Conservation (phyloP, 2,888 invertebrate genomes). For the Crossocerus cetratus region DNA sequence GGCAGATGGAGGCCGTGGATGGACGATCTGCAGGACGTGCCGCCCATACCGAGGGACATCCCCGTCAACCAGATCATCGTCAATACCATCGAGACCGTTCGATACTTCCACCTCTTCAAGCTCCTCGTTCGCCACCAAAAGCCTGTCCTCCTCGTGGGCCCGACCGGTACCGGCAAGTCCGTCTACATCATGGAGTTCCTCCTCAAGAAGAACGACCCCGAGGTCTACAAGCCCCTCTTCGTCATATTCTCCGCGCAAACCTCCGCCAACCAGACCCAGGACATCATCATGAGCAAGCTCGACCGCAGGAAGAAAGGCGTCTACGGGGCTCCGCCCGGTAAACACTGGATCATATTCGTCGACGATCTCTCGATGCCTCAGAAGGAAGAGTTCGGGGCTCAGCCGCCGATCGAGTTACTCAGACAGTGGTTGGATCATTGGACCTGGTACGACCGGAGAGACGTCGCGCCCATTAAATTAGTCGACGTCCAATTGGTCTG, state of each 20-base stretch:
- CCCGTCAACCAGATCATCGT: conserved; percentile 97
- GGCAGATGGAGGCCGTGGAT: conserved; percentile 96
- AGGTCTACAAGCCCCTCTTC: conserved; percentile 88
- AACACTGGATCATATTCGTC: conserved; percentile 92
- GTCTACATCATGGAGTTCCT: conserved; percentile 92
- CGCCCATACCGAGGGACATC: conserved; percentile 90
- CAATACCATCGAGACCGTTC: conserved; percentile 92
- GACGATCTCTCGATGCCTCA: conserved; percentile 97
- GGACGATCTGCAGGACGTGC: conserved; percentile 86
- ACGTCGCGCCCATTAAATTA: conserved; percentile 86
- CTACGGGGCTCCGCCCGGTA: conserved; percentile 76
- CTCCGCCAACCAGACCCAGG: conserved; percentile 94
- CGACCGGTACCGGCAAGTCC: conserved; percentile 97
- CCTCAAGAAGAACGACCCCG: conserved; percentile 87
- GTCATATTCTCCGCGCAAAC: conserved; percentile 97
- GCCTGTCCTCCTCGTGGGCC: conserved; percentile 91
- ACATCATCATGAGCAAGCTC: conserved; percentile 95
- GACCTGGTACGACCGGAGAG: conserved; percentile 93
- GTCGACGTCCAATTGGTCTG: conserved; percentile 93
- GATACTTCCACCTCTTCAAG: conserved; percentile 88
- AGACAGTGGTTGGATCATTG: conserved; percentile 94
- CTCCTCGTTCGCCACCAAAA: conserved; percentile 89
- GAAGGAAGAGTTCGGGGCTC: conserved; percentile 93
- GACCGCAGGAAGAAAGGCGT: conserved; percentile 92
- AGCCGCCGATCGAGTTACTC: conserved; percentile 95